phyloP scores from a whole-genome alignment of 2,888 invertebrate species.

The Meliscaeva auricollis region DNA sequence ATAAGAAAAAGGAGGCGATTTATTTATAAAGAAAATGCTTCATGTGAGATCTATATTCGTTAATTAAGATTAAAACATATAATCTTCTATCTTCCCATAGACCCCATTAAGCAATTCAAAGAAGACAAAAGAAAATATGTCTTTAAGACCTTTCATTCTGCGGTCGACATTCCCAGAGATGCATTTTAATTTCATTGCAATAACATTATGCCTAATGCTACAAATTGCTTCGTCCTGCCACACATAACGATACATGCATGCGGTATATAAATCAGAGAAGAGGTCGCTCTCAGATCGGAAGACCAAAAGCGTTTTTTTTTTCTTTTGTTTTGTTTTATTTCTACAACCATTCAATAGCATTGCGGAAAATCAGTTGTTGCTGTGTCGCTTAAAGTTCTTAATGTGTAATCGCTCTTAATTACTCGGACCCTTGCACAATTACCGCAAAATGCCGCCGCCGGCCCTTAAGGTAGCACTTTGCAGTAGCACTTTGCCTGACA shows the following conservation, averaged over 20 bases:
- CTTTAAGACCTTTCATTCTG: slow-evolving; percentile 12
- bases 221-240: slow-evolving; percentile 70
- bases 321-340: background rate
- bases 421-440: slow-evolving; percentile 74
- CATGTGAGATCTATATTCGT: background rate
- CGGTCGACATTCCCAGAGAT: slow-evolving; percentile 47
- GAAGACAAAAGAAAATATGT: slow-evolving; percentile 9
- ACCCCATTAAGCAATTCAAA: slow-evolving; percentile 7
- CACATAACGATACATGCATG: slow-evolving; percentile 63
- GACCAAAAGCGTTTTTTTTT: slow-evolving; percentile 49
- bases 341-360: slow-evolving; percentile 38
- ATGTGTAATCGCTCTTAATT: slow-evolving; percentile 76
- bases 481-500: slow-evolving; percentile 76
- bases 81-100: slow-evolving; percentile 25
- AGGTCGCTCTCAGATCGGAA: slow-evolving; percentile 27
- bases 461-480: slow-evolving; percentile 75
- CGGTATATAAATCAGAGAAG: slow-evolving; percentile 64
- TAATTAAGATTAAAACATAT: background rate
- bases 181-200: slow-evolving; percentile 48
- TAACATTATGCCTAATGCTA: slow-evolving; percentile 59
- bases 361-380: slow-evolving; percentile 67
- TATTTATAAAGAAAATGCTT: too few species aligned
- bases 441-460: slow-evolving; percentile 74
- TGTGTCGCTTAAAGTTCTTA: slow-evolving; percentile 72
- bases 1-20: too few species aligned